Evolutionary conservation across 2,888 invertebrate species (phyloP), one percentile per base, ranked within the genome.

Genomic region (Epinotia brunnichana): DNA sequence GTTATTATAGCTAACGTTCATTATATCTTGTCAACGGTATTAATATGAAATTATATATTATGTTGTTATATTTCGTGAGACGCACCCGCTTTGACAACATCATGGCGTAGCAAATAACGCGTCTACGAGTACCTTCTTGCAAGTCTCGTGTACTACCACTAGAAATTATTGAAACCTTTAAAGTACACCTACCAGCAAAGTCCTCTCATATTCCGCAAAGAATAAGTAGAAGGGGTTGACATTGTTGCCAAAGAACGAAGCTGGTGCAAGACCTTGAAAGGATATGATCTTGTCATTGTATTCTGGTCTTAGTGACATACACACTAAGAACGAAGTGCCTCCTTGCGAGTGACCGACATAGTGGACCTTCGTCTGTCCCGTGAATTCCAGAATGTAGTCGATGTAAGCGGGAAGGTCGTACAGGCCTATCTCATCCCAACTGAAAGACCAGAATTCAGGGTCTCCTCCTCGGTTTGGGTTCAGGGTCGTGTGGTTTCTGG

Each of bases 361-460:
- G 75, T 91, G 90, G 0, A 96, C 68, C 61, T 94, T 86, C 5
- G 87, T 69, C 59, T 92, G 87, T 0, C 90, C 87, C 0, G 95
- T 95, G 3, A 75, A 67, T 2, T 78, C 63, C 10, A 92, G 69
- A 10, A 95, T 89, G 79, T 94, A 91, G 80, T 96, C 94, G 17
- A 96, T 92, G 85, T 94, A 94, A 0, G 95, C 94, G 7, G 96
- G 95, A 3, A 96, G 76, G 82, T 96, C 96, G 77, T 92, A 91
- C 15, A 83, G 76, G 0, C 95, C 95, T 86, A 96, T 95, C 79
- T 96, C 95, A 79, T 96, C 94, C 92, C 94, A 96, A 75, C 95
- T 95, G 80, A 75, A 85, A 10, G 74, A 67, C 80, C 79, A 81
- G 68, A 77, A 80, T 2, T 78, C 69, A 15, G 10, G 4, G n/a